These are phyloP conservation scores for Rhagoletis zephyria DNA, from an alignment of 1,140 invertebrate species.

Conservation along the genomic window DNA sequence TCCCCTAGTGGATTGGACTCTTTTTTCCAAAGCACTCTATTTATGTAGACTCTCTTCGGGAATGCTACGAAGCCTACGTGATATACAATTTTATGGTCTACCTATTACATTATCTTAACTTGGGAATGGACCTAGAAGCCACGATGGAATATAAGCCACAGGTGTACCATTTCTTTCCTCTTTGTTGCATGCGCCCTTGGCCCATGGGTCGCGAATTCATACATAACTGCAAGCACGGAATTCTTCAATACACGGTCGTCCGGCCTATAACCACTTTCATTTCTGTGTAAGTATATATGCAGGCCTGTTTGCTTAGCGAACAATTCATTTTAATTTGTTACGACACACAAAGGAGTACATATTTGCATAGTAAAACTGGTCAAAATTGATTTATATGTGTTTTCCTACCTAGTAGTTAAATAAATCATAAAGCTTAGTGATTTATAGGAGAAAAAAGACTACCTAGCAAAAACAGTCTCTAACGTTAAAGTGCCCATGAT, in stretches of 20 bases:
- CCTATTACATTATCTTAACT: constrained; percentile 90
- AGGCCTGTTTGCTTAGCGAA: no score
- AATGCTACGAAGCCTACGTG: constrained; percentile 97
- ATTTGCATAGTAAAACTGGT: no score
- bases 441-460: no score
- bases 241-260: constrained; percentile 93
- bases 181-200: constrained; percentile 89
- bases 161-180: constrained; percentile 87
- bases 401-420: no score
- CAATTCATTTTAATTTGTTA: no score
- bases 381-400: no score
- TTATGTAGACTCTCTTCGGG: constrained; percentile 91
- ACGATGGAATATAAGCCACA: constrained; percentile 88
- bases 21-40: constrained; percentile 88
- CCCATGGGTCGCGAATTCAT: constrained; percentile 93
- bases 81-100: constrained; percentile 99
- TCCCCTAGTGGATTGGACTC: constrained; percentile 85
- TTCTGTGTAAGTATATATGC: constrained; percentile 86
- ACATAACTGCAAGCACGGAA: constrained; percentile 95
- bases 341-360: no score
- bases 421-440: no score
- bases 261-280: constrained; percentile 90
- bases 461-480: no score
- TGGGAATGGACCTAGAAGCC: constrained; percentile 86
- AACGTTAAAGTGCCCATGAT: no score